Base-by-base conservation (phyloP, 2,113 vertebrate genomes). In the Ictalurus punctatus region DNA sequence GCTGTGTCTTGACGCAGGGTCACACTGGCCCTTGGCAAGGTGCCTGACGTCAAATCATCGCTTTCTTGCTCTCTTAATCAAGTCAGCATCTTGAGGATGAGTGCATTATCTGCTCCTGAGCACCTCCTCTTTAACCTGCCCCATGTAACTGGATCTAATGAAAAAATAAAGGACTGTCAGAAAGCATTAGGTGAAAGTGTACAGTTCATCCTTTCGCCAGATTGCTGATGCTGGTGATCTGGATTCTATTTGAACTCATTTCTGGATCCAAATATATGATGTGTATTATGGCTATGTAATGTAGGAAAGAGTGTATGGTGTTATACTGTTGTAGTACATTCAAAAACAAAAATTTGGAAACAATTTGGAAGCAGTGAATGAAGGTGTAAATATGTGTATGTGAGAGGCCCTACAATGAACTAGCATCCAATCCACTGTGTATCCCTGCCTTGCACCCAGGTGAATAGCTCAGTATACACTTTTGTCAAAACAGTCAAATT, bases 81-180 rank as follows among this genome's bases (percentile, higher is more conserved):
- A 44, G 78, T 88, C 69, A 89, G 56, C 25, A 52, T 52, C 67
- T 78, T 63, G 86, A 56, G 54, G 44, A 86, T 67, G 52, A 90
- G 86, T 86, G 61, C 63, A 90, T 90, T 90, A 86, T 78, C 86
- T 17, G 86, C 74, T 88, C 25, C 14, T 85, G 83, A 84, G 73
- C 54, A 71, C 23, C 48, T 74, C 52, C 30, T 82, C 61, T 48
- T 89, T 91, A 91, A 91, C 81, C 52, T 84, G 37, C 82, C 63
- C 86, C 44, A 34, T 78, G 88, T 76, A 82, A 78, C 52, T 58
- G 76, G 58, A 91, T 91, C 83, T 71, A 85, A 76, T 79, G 52
- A 37, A 59, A 48, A 85, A 61, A 63, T 63, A 82, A 52, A 79
- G 5, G 21, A 37, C 74, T 85, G 82, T 84, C 87, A 87, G 73